Conservation (phyloP, 2,888 invertebrate species). For the Brachyopa scutellaris region DNA sequence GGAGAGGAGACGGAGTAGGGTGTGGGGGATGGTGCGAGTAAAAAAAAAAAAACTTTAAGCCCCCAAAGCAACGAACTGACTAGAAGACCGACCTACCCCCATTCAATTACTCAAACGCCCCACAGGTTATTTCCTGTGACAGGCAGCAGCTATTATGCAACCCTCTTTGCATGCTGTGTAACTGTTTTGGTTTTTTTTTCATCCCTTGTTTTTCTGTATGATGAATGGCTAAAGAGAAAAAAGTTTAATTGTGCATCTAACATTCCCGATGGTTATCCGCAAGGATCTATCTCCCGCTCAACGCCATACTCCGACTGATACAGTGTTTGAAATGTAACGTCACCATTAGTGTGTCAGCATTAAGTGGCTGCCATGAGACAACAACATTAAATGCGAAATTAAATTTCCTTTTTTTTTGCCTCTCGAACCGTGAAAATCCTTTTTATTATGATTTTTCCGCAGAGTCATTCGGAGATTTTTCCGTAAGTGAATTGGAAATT, state of each 20-base stretch:
- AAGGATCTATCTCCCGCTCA: conserved; percentile 12
- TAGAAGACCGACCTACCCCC: conserved; percentile 16
- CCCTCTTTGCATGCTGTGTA: conserved; percentile 23
- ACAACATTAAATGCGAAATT: conserved; percentile 33
- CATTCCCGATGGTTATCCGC: conserved; percentile 40
- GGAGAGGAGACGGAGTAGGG: too few species aligned
- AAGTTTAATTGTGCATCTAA: conserved; percentile 50
- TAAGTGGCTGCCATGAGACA: conserved; percentile 42
- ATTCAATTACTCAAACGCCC: conserved; percentile 63
- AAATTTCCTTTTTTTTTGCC: background rate
- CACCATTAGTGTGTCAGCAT: conserved; percentile 46
- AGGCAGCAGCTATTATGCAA: conserved; percentile 7
- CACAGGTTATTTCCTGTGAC: conserved; percentile 45
- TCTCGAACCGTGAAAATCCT: conserved; percentile 12
- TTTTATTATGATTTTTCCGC: conserved; percentile 32
- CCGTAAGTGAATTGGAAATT: conserved; percentile 33
- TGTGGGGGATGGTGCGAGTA: background rate
- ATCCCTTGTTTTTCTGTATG: background rate
- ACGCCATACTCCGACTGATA: background rate
- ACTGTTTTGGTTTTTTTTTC: background rate
- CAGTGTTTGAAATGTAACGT: conserved; percentile 21
- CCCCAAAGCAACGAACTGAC: background rate
- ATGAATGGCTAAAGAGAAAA: background rate
- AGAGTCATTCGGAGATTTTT: background rate
- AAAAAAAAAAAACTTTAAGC: background rate